Evolutionary conservation across 1,140 invertebrate genomes (phyloP).

Genomic region (Hylaeus volcanicus): DNA sequence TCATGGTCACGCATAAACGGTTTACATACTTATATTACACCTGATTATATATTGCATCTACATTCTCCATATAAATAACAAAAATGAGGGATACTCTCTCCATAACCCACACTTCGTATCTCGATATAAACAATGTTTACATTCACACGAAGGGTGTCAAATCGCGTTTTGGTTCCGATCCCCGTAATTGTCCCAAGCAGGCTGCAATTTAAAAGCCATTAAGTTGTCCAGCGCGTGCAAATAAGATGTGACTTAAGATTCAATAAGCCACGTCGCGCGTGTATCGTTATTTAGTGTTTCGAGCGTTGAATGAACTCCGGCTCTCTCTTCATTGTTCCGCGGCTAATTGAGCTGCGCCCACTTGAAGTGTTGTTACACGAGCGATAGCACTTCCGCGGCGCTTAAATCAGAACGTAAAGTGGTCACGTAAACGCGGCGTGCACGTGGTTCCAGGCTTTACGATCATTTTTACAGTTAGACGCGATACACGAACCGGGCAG

Average conservation of each 20-base stretch:
- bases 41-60: too few species aligned
- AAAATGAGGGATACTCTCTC: too few species aligned
- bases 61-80: too few species aligned
- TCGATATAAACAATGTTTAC: too few species aligned
- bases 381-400: slow-evolving; percentile 42
- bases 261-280: slow-evolving; percentile 20
- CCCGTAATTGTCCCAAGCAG: slow-evolving; percentile 13
- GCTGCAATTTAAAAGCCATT: slow-evolving; percentile 12
- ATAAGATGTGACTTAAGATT: slow-evolving; percentile 33
- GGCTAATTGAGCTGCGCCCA: slow-evolving; percentile 57
- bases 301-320: slow-evolving; percentile 51
- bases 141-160: too few species aligned
- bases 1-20: too few species aligned
- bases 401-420: slow-evolving; percentile 53
- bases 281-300: slow-evolving; percentile 45
- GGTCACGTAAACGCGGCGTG: slow-evolving; percentile 42
- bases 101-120: too few species aligned
- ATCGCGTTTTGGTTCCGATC: neutral
- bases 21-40: too few species aligned
- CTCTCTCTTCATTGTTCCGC: slow-evolving; percentile 44
- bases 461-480: slow-evolving; percentile 44
- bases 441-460: slow-evolving; percentile 51
- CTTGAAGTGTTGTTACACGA: slow-evolving; percentile 46
- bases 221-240: slow-evolving; percentile 4
- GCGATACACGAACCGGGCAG: neutral